Evolutionary conservation across 2,113 vertebrate species (phyloP).

Genomic region (Megaptera novaeangliae): DNA sequence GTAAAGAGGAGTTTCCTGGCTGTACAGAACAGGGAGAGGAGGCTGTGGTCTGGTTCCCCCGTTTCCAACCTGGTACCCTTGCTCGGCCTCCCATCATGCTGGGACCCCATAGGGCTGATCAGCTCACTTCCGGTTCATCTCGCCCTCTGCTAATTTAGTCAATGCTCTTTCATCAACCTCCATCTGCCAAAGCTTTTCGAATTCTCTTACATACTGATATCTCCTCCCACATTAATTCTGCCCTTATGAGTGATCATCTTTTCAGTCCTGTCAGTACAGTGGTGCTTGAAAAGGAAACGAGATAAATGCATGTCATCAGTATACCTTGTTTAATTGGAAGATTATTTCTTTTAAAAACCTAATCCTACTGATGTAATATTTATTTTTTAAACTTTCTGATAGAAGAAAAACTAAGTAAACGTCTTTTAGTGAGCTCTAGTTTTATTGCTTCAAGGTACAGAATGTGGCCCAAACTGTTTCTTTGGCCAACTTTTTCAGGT

Average conservation of each 20-base stretch:
- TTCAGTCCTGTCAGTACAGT: neutral
- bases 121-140: neutral
- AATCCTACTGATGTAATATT: neutral
- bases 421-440: neutral
- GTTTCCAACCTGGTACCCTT: neutral
- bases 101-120: fast-evolving
- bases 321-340: neutral
- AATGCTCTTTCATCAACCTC: neutral
- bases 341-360: neutral
- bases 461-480: neutral
- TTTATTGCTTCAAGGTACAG: neutral
- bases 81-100: fast-evolving
- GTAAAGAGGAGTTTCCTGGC: neutral
- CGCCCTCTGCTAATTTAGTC: neutral
- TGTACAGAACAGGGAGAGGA: neutral
- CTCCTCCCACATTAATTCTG: neutral
- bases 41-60: neutral
- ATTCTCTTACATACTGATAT: neutral
- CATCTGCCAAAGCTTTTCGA: neutral
- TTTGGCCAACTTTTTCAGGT: neutral
- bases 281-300: neutral
- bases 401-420: neutral
- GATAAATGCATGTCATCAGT: neutral
- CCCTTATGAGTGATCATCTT: neutral
- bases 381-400: neutral